phyloP scores from a whole-genome alignment of 2,797 vertebrate species.

The Bufotes viridis region DNA sequence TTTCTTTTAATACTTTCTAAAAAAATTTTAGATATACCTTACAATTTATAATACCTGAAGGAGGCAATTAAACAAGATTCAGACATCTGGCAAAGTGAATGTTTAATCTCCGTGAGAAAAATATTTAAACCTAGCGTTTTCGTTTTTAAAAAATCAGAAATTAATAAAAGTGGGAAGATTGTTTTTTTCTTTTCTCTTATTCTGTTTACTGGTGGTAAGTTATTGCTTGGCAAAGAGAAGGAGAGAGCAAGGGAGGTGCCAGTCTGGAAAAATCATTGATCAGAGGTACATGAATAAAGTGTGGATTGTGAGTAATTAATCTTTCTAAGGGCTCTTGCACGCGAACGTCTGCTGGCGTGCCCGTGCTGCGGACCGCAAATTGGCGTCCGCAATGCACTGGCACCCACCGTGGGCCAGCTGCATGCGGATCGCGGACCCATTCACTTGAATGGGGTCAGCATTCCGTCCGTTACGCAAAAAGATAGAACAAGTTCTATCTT shows the following conservation, averaged over 20 bases:
- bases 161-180: background rate
- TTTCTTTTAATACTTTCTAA: background rate
- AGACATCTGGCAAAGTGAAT: conserved; percentile 18
- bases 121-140: background rate
- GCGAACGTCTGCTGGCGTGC: no score
- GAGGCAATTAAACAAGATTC: conserved; percentile 14
- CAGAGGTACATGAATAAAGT: no score
- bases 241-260: background rate
- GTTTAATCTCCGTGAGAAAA: background rate
- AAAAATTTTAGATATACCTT: conserved; percentile 2
- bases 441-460: no score
- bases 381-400: no score
- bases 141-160: background rate
- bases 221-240: background rate
- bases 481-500: no score
- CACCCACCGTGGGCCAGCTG: no score
- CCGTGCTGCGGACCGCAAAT: no score
- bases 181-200: background rate
- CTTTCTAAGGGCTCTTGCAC: no score
- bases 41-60: conserved; percentile 1
- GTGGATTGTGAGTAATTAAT: no score
- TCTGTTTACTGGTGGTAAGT: background rate
- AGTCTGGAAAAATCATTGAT: background rate
- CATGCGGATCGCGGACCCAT: no score
- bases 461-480: no score